Evolutionary conservation across 2,888 invertebrate species (phyloP).

Genomic region (Euzetes globulus): DNA sequence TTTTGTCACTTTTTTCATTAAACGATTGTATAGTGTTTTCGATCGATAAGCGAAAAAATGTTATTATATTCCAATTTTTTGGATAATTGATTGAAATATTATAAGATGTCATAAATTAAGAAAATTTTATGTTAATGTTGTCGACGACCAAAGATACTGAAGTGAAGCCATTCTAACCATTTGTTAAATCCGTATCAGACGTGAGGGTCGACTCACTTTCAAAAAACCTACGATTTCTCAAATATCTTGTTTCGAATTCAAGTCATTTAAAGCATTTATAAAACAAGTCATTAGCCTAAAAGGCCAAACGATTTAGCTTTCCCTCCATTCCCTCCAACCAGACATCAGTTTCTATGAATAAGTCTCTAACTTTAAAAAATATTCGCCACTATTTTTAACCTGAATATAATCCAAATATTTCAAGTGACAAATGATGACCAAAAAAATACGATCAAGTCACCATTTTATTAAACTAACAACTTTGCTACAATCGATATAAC

Average conservation of each 20-base stretch:
- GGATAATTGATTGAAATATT: neutral
- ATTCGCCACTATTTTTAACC: no score
- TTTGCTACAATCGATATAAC: no score
- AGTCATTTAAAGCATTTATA: neutral
- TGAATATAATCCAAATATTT: no score
- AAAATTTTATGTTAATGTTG: neutral
- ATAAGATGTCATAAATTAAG: neutral
- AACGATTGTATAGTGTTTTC: neutral
- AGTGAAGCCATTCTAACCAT: neutral
- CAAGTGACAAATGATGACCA: no score
- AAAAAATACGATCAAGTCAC: no score
- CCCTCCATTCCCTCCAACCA: neutral
- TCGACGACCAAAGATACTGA: slow-evolving; percentile 7
- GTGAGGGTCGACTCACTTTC: neutral
- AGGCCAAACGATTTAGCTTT: neutral
- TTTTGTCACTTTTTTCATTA: neutral
- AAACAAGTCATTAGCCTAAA: slow-evolving; percentile 6
- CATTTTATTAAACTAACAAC: no score
- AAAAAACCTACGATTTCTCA: neutral
- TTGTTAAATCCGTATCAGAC: neutral
- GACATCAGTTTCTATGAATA: no score
- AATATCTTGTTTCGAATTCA: slow-evolving; percentile 8
- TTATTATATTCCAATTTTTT: slow-evolving; percentile 16
- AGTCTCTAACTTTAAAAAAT: no score
- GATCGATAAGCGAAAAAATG: neutral